Percentiles rank a stretch among this genome's conserved stretches.
These are phyloP conservation scores for Eulemur mongoz DNA, from an alignment of 2,797 vertebrate species.

Conservation along the genomic window DNA sequence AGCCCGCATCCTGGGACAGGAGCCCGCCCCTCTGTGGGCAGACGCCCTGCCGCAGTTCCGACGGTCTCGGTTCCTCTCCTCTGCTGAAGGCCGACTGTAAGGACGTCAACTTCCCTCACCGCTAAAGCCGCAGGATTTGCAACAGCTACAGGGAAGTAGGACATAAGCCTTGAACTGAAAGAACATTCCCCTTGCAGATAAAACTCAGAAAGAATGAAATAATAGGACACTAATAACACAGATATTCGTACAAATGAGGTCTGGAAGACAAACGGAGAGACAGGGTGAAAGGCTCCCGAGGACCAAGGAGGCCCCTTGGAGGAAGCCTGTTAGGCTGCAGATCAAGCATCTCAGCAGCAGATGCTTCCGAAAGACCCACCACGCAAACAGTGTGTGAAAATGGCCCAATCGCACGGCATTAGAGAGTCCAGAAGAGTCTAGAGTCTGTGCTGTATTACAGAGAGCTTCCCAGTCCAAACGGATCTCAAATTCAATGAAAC, in stretches of 20 bases:
- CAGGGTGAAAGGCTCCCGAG: no score
- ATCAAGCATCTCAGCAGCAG: not conserved
- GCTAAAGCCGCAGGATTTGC: not conserved
- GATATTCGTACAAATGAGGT: fast-evolving
- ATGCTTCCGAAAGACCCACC: not conserved
- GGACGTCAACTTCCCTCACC: no score
- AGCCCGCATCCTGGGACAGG: not conserved
- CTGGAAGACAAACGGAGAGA: fast-evolving
- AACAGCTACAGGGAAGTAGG: not conserved
- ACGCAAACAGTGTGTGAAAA: fast-evolving
- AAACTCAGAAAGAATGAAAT: not conserved
- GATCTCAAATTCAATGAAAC: not conserved
- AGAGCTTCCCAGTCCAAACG: not conserved
- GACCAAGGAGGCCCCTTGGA: not conserved
- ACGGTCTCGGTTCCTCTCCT: fast-evolving
- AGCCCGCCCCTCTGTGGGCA: not conserved
- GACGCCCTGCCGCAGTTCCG: no score
- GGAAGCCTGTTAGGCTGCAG: not conserved
- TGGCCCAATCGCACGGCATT: not conserved
- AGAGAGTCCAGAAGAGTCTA: not conserved
- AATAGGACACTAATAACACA: not conserved
- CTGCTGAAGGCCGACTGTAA: not conserved
- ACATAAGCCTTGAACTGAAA: not conserved
- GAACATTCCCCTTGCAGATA: fast-evolving
- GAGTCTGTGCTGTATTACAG: fast-evolving